A percentile compares a stretch with the other conserved stretches of the same genome.
These are phyloP conservation scores for Colius striatus DNA, from an alignment of 2,113 vertebrate species.

Conservation along the genomic window DNA sequence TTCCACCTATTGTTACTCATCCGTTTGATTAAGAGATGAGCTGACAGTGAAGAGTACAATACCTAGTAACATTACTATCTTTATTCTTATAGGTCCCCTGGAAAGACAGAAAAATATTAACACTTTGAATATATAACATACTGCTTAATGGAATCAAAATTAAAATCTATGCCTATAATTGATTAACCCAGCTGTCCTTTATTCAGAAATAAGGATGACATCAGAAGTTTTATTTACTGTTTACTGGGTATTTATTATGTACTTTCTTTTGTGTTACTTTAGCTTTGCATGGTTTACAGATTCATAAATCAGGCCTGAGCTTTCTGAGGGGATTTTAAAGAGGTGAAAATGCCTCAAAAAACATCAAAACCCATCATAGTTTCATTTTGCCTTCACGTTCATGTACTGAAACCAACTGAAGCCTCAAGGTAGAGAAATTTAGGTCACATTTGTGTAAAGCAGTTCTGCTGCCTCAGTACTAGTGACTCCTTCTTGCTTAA, in stretches of 20 bases:
- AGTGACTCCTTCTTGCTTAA: slow-evolving; percentile 19
- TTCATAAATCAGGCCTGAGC: neutral
- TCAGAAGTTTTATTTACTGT: neutral
- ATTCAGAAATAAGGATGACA: neutral
- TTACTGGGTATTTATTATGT: neutral
- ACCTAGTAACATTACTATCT: neutral
- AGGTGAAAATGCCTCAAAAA: slow-evolving; percentile 1
- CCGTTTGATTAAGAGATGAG: neutral
- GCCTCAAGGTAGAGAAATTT: slow-evolving; percentile 46
- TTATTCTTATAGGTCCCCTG: neutral
- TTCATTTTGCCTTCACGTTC: slow-evolving; percentile 23
- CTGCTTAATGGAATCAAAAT: neutral
- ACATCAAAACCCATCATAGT: neutral
- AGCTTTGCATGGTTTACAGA: neutral
- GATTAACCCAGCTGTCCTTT: neutral
- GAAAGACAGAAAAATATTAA: neutral
- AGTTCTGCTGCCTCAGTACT: slow-evolving; percentile 5
- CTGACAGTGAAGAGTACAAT: neutral
- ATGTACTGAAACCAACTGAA: neutral
- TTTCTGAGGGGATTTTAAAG: neutral
- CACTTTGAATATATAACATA: neutral
- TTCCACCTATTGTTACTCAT: neutral
- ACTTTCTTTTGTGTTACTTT: neutral
- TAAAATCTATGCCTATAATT: neutral
- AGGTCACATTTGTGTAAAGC: slow-evolving; percentile 45